A percentile compares a stretch with the other conserved stretches of the same genome.
Evolutionary conservation across 1,140 invertebrate genomes (phyloP).

Genomic region (Neomicropteryx cornuta): DNA sequence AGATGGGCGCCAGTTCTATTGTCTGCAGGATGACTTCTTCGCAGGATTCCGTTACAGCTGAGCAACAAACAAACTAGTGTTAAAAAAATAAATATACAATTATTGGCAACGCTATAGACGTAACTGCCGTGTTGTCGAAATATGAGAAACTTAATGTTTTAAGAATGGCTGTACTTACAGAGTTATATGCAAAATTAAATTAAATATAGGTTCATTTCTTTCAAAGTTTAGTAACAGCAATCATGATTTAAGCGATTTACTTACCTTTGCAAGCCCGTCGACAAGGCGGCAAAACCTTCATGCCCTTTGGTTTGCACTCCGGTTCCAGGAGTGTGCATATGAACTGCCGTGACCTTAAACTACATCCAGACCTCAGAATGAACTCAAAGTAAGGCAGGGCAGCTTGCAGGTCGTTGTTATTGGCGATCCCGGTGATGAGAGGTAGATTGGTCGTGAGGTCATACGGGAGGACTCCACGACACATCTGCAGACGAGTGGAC

Average conservation of each 20-base stretch:
- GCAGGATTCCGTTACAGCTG: conserved; percentile 47
- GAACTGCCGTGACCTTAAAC: conserved; percentile 46
- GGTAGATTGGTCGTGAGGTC: conserved; percentile 44
- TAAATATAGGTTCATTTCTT: no score
- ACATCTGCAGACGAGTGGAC: conserved; percentile 33
- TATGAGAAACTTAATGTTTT: no score
- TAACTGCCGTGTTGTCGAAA: no score
- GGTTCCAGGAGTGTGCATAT: conserved; percentile 53
- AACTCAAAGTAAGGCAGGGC: conserved; percentile 41
- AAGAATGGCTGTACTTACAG: no score
- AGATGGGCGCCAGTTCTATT: conserved; percentile 39
- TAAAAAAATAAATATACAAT: conserved; percentile 2
- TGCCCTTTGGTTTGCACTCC: conserved; percentile 46
- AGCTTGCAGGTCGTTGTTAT: conserved; percentile 26
- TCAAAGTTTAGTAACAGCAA: no score
- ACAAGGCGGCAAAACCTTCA: conserved; percentile 46
- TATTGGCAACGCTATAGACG: no score
- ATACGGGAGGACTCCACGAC: conserved; percentile 50
- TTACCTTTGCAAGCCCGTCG: conserved; percentile 53
- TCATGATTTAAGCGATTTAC: conserved; percentile 6
- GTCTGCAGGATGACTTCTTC: conserved; percentile 44
- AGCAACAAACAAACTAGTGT: conserved; percentile 11
- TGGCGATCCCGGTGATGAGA: conserved; percentile 21
- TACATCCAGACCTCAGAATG: conserved; percentile 49
- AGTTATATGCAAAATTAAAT: no score